Evolutionary conservation across 2,113 vertebrate species (phyloP).

Genomic region (Pterocles gutturalis): DNA sequence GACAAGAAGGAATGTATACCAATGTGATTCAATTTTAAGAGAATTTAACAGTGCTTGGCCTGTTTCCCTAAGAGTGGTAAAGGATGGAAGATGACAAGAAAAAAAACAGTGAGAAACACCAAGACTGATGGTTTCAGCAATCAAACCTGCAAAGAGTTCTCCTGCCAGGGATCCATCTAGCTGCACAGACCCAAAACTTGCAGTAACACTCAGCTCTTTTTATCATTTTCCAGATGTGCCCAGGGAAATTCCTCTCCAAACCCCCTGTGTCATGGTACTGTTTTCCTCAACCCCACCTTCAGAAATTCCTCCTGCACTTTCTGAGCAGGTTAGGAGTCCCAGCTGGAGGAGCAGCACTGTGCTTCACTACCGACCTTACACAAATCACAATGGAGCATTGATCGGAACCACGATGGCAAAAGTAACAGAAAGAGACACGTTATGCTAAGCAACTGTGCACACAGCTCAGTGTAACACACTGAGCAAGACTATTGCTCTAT

Average conservation of each 20-base stretch:
- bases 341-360: background rate
- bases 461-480: background rate
- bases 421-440: background rate
- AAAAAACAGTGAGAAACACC: background rate
- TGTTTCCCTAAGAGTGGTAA: background rate
- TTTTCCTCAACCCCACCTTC: background rate
- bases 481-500: background rate
- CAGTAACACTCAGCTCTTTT: background rate
- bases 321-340: background rate
- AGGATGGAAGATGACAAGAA: background rate
- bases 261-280: background rate
- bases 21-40: background rate
- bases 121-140: background rate
- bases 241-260: background rate
- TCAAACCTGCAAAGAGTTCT: background rate
- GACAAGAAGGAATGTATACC: background rate
- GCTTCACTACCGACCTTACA: background rate
- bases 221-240: background rate
- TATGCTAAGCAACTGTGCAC: accelerated
- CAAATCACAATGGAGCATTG: accelerated
- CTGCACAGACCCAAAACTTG: background rate
- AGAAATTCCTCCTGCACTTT: background rate
- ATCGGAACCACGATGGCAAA: background rate
- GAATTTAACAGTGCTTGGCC: background rate
- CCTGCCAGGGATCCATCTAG: background rate